Evolutionary conservation across 2,797 vertebrate species (phyloP), one percentile per base, ranked within the genome.

Genomic region (Poeciliopsis infans): DNA sequence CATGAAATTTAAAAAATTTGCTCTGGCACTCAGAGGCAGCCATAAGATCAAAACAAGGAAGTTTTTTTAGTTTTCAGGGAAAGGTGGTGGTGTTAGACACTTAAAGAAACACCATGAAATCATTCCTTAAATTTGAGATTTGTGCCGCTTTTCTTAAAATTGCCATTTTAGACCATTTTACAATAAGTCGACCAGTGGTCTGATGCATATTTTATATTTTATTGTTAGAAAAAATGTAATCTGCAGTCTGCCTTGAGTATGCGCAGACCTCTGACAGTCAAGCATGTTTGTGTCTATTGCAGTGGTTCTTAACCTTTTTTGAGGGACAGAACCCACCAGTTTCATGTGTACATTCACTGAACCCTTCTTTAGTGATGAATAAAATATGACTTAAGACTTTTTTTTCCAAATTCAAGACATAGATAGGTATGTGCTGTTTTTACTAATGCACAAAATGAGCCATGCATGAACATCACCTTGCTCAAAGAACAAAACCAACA

Each of bases 131-230:
- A 43, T 69, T 55, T 39, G 47, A 28, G 10, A 36, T 82, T 39
- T 87, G 46, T 39, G 4, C 74, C 6, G 25, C 5, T 61, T 6
- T 61, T 61, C 55, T 57, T 57, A 61, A 77, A 79, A 66, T 55
- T 57, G 53, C 57, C 41, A 71, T 78, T 43, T 85, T 76, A 84
- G 78, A 71, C 73, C 57, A 2, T 61, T 71, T 70, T 79, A 6
- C 81, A 83, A 85, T 80, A 79, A 85, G 75, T 77, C 33, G 66
- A 80, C 90, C 83, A 83, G 70, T 75, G 83, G 90, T 31, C 83
- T 77, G 79, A 89, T 94, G 74, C 87, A 92, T 94, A 90, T 94
- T 95, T 91, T 66, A 94, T 89, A 66, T 66, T 66, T 73, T 90
- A 85, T 92, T 89, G 43, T 87, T 87, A 92, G 87, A 82, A 83